Conservation (phyloP, 2,113 vertebrate genomes). For the Chitala chitala region DNA sequence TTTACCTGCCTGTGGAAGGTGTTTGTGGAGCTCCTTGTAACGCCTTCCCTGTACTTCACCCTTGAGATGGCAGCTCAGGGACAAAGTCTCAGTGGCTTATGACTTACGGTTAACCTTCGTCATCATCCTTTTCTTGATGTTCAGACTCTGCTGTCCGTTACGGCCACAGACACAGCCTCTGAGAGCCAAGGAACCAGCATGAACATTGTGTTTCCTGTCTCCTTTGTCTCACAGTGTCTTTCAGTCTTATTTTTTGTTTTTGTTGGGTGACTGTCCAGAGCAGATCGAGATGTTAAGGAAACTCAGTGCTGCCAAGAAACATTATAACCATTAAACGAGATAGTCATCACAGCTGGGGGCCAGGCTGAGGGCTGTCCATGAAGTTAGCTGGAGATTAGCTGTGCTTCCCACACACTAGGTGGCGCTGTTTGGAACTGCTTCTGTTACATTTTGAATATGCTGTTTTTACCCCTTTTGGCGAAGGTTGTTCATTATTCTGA, state of each 20-base stretch:
- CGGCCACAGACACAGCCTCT: too few species aligned
- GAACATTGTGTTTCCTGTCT: too few species aligned
- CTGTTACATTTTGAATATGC: neutral
- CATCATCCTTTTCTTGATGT: neutral
- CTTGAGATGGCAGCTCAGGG: too few species aligned
- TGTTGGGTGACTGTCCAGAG: too few species aligned
- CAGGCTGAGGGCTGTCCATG: too few species aligned
- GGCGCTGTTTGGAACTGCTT: constrained; percentile 29
- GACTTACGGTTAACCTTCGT: too few species aligned
- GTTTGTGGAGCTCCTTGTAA: neutral
- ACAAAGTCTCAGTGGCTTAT: too few species aligned
- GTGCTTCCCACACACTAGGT: constrained; percentile 34
- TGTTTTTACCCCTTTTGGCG: neutral
- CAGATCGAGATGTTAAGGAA: too few species aligned
- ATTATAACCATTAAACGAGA: too few species aligned
- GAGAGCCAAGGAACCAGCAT: neutral
- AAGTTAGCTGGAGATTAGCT: neutral
- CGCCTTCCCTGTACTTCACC: neutral
- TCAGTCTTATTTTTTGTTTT: neutral
- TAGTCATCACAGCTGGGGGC: neutral
- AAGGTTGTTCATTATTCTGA: neutral
- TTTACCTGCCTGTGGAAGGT: neutral
- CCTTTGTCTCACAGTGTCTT: neutral
- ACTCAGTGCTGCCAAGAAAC: too few species aligned
- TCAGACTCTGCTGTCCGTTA: neutral